These are phyloP conservation scores for Macropodus opercularis DNA, from an alignment of 2,797 vertebrate species.

Conservation along the genomic window DNA sequence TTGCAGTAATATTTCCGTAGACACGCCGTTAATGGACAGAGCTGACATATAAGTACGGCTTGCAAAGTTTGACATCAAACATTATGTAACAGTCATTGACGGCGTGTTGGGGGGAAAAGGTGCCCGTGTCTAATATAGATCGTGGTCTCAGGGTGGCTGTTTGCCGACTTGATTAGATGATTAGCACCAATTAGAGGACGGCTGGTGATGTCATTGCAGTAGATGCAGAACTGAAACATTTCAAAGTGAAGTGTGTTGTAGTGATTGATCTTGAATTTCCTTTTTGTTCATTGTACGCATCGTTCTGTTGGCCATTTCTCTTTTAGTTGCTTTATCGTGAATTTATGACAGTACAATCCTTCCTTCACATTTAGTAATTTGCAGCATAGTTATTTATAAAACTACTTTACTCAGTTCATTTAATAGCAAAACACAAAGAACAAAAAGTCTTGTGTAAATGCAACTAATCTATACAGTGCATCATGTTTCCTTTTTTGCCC, in stretches of 20 bases:
- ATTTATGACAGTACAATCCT: too few relatives aligned
- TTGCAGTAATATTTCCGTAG: slow-evolving; percentile 81
- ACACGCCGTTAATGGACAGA: slow-evolving; percentile 79
- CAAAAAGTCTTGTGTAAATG: too few relatives aligned
- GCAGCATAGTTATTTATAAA: too few relatives aligned
- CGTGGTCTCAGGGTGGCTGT: slow-evolving; percentile 42
- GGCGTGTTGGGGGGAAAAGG: slow-evolving; percentile 25
- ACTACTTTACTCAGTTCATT: too few relatives aligned
- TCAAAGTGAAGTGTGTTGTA: slow-evolving; percentile 13
- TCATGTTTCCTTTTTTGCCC: too few relatives aligned
- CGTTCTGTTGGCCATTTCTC: slow-evolving; percentile 32
- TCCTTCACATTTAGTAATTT: too few relatives aligned
- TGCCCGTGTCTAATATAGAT: slow-evolving; percentile 34
- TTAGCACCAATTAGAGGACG: slow-evolving; percentile 61
- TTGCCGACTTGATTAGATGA: slow-evolving; percentile 56
- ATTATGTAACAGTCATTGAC: slow-evolving; percentile 67
- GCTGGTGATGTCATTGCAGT: slow-evolving; percentile 42
- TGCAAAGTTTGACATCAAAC: slow-evolving; percentile 65
- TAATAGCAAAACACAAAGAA: too few relatives aligned
- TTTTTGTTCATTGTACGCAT: background rate
- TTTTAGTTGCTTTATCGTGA: too few relatives aligned
- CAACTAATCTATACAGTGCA: too few relatives aligned
- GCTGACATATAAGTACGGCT: slow-evolving; percentile 74
- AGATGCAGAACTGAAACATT: slow-evolving; percentile 24
- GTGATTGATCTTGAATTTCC: slow-evolving; percentile 9